Percentiles rank a stretch among this genome's conserved stretches.
phyloP scores from a whole-genome alignment of 2,113 vertebrate species.

The Corythornis vintsioides region DNA sequence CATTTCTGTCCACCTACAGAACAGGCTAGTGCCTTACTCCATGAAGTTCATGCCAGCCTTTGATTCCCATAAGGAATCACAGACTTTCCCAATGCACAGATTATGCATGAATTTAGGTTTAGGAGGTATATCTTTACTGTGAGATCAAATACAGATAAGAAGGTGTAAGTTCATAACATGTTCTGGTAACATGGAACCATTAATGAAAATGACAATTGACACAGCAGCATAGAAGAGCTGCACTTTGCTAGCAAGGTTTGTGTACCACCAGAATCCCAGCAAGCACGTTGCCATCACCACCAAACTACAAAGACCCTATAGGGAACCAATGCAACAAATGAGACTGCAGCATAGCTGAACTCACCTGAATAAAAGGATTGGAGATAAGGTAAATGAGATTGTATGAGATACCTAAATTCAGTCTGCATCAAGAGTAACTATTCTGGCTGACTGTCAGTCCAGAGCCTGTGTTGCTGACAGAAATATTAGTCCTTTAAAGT shows the following conservation, averaged over 20 bases:
- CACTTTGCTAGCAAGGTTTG: background rate
- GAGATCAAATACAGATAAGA: background rate
- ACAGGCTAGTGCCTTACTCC: background rate
- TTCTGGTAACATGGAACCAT: background rate
- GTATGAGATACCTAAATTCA: background rate
- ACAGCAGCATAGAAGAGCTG: background rate
- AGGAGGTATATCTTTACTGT: background rate
- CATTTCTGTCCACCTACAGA: background rate
- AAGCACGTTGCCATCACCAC: background rate
- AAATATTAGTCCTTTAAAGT: background rate
- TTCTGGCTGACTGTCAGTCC: background rate
- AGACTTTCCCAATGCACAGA: background rate
- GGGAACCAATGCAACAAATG: rapidly evolving
- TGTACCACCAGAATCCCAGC: background rate
- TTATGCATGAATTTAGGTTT: background rate
- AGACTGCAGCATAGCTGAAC: background rate
- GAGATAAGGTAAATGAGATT: background rate
- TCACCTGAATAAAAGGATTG: background rate
- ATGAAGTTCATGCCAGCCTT: rapidly evolving
- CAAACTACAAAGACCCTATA: background rate
- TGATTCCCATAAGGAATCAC: background rate
- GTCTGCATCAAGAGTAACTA: background rate
- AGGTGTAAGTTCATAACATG: background rate
- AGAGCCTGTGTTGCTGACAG: background rate
- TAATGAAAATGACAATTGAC: background rate